These are phyloP conservation scores for Coregonus clupeaformis DNA, from an alignment of 2,113 vertebrate genomes.

Conservation along the genomic window DNA sequence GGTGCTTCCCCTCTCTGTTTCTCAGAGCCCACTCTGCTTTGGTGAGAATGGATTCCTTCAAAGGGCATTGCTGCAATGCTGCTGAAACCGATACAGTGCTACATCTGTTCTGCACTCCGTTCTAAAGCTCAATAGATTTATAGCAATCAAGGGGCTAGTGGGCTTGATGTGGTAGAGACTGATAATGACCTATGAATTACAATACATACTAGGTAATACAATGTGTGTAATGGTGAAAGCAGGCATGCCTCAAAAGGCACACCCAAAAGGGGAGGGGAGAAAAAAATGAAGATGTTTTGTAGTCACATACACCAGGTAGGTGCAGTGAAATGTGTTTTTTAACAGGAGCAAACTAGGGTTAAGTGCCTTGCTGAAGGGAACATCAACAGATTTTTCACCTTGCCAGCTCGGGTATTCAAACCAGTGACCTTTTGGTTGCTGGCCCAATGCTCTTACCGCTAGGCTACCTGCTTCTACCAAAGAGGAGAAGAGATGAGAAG, in stretches of 20 bases:
- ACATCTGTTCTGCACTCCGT: constrained; percentile 19
- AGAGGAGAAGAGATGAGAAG: too few species aligned
- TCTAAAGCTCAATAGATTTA: constrained; percentile 7
- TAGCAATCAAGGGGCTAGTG: constrained; percentile 8
- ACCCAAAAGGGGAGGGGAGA: neutral
- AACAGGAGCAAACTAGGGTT: too few species aligned
- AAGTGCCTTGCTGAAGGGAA: too few species aligned
- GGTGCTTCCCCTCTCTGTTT: constrained; percentile 45
- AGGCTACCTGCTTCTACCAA: too few species aligned
- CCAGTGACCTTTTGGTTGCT: too few species aligned
- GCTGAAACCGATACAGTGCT: constrained; percentile 24
- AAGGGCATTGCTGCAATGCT: constrained; percentile 40
- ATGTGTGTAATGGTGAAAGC: neutral
- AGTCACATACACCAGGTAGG: too few species aligned
- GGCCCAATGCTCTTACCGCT: too few species aligned
- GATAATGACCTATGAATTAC: constrained; percentile 18
- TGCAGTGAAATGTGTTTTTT: too few species aligned
- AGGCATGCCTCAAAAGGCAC: neutral
- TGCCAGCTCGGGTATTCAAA: too few species aligned
- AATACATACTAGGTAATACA: neutral
- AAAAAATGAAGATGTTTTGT: too few species aligned
- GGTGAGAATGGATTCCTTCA: constrained; percentile 35
- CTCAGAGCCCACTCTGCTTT: neutral
- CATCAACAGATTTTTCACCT: too few species aligned
- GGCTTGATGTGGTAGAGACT: neutral